These are phyloP conservation scores for Margarornis squamiger DNA, from an alignment of 2,797 vertebrate genomes.

Conservation along the genomic window DNA sequence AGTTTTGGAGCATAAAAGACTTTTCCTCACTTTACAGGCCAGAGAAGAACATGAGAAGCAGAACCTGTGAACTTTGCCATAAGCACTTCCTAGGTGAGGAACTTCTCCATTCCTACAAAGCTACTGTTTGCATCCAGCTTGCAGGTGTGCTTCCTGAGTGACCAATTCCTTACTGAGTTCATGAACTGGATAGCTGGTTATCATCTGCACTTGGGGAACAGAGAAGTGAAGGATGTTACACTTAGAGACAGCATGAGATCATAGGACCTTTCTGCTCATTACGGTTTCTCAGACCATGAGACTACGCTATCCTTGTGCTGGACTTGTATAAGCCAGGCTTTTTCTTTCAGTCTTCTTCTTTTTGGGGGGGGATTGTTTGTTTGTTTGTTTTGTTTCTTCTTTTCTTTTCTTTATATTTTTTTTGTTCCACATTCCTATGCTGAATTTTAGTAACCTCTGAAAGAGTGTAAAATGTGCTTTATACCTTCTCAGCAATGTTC, in stretches of 20 bases:
- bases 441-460: not conserved
- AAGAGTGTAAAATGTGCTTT: not conserved
- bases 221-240: not conserved
- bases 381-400: too few relatives aligned
- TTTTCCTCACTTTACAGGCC: not conserved
- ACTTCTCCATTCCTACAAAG: not conserved
- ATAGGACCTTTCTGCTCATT: not conserved
- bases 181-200: not conserved
- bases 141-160: not conserved
- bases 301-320: not conserved
- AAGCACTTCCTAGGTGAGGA: not conserved
- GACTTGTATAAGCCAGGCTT: not conserved
- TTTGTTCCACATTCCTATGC: not conserved
- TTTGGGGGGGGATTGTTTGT: not conserved
- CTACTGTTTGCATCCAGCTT: not conserved
- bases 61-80: not conserved
- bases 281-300: not conserved
- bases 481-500: conserved; percentile 13
- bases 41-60: not conserved
- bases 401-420: not conserved
- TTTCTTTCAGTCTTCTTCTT: not conserved
- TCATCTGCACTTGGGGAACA: not conserved
- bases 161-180: not conserved
- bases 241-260: not conserved
- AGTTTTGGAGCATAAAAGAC: not conserved